phyloP scores from a whole-genome alignment of 1,140 invertebrate species.

The Cherax destructor region DNA sequence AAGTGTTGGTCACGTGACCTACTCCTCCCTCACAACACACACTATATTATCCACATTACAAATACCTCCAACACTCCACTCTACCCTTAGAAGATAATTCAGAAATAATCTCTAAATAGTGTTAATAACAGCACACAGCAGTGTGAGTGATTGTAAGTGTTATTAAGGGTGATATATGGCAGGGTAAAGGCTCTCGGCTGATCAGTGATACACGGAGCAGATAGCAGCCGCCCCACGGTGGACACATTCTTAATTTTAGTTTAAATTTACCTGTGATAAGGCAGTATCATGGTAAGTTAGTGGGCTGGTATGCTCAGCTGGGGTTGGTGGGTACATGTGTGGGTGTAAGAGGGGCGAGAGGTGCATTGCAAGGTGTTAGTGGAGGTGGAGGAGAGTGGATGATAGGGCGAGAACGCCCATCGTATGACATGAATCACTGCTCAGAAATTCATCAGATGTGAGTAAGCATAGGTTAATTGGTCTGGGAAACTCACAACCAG shows the following conservation, averaged over 20 bases:
- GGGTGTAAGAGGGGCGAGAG: background rate
- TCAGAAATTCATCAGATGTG: slow-evolving; percentile 4
- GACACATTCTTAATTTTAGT: slow-evolving; percentile 52
- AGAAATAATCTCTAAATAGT: no score
- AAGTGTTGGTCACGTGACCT: slow-evolving; percentile 65
- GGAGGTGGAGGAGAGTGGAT: background rate
- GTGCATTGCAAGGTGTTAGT: background rate
- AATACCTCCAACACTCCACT: no score
- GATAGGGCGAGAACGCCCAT: slow-evolving; percentile 47
- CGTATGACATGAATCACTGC: slow-evolving; percentile 28
- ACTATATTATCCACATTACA: background rate
- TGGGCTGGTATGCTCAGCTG: no score
- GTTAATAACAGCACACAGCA: no score
- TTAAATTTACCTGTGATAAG: slow-evolving; percentile 40
- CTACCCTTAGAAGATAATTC: no score
- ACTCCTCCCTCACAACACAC: background rate
- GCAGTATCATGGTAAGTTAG: slow-evolving; percentile 50
- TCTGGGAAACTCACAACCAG: background rate
- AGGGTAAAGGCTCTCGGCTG: background rate
- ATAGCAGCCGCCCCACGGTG: slow-evolving; percentile 55
- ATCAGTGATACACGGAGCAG: slow-evolving; percentile 49
- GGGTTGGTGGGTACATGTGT: background rate
- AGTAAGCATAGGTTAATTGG: background rate
- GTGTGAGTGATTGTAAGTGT: no score
- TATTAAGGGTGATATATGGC: no score